phyloP scores from a whole-genome alignment of 2,113 vertebrate species.

The Menidia beryllina region DNA sequence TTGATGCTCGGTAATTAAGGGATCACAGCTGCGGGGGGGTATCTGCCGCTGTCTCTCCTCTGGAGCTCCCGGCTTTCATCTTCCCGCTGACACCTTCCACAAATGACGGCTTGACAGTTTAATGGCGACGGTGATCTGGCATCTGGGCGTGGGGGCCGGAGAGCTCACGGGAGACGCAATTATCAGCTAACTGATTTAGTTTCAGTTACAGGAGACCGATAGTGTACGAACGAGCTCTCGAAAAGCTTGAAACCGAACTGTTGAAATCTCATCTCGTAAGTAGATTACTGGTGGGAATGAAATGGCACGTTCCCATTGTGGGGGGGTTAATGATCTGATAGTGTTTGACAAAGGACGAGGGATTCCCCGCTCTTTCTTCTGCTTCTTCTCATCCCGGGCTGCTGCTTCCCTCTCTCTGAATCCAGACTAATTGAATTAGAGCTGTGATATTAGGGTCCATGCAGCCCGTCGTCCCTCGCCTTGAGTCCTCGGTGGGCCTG shows the following conservation, averaged over 20 bases:
- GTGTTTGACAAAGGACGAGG: conserved; percentile 57
- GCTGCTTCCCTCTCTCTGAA: conserved; percentile 35
- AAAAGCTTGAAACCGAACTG: conserved; percentile 39
- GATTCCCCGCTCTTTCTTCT: conserved; percentile 39
- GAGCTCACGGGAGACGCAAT: conserved; percentile 69
- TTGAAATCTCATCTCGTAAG: conserved; percentile 41
- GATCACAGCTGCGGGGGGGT: conserved; percentile 38
- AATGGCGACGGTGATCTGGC: conserved; percentile 54
- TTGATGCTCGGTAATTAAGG: conserved; percentile 60
- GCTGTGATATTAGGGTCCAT: conserved; percentile 55
- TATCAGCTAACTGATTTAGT: conserved; percentile 74
- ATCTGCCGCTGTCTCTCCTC: conserved; percentile 13
- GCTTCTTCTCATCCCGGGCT: conserved; percentile 33
- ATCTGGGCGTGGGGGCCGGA: conserved; percentile 21
- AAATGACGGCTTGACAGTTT: conserved; percentile 45
- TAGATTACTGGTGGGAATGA: conserved; percentile 51
- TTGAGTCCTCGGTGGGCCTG: conserved; percentile 12
- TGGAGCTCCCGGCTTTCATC: conserved; percentile 20
- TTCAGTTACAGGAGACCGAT: conserved; percentile 56
- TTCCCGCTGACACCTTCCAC: conserved; percentile 26
- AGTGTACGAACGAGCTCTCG: conserved; percentile 50
- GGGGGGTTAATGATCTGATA: conserved; percentile 47
- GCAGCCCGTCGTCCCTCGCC: conserved; percentile 23
- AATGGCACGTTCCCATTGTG: conserved; percentile 54
- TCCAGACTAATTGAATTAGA: conserved; percentile 68